Conservation (phyloP, 2,797 vertebrate species). For the Pyrocephalus nanus region DNA sequence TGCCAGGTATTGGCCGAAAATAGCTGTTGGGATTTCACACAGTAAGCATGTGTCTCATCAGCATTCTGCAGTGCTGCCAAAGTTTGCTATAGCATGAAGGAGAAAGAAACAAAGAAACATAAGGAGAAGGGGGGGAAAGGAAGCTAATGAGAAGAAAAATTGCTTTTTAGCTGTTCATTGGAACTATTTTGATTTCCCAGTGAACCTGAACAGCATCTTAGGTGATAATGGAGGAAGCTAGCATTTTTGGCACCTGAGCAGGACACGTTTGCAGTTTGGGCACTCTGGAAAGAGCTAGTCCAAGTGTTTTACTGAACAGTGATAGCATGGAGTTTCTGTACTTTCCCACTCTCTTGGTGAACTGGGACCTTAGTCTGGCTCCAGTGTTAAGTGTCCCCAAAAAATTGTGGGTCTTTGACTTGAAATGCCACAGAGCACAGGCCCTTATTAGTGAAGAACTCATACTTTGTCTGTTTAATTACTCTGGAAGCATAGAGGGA, state of each 20-base stretch:
- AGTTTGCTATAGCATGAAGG: slow-evolving; percentile 60
- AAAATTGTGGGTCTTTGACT: not conserved
- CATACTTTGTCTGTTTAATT: not conserved
- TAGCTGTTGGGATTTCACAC: slow-evolving; percentile 28
- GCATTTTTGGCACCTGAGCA: not conserved
- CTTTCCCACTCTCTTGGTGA: not conserved
- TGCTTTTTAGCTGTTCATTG: slow-evolving; percentile 42
- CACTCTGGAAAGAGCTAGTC: not conserved
- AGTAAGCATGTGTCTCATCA: slow-evolving; percentile 33
- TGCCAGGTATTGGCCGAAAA: slow-evolving; percentile 40
- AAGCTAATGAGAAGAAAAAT: slow-evolving; percentile 64
- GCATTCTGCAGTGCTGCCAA: slow-evolving; percentile 51
- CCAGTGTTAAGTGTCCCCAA: not conserved
- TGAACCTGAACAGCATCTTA: slow-evolving; percentile 42
- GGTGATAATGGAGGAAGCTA: slow-evolving; percentile 14
- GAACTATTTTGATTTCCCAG: slow-evolving; percentile 33
- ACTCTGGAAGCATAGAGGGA: not conserved
- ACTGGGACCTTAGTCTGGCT: not conserved
- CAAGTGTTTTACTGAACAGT: not conserved
- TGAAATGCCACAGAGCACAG: fast-evolving
- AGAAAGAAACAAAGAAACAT: slow-evolving; percentile 64
- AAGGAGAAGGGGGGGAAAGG: not conserved
- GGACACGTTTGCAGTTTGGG: not conserved
- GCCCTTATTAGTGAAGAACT: not conserved
- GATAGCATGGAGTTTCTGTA: not conserved